Base-by-base conservation (phyloP, 1,140 invertebrate genomes). In the Drosophila paulistorum region DNA sequence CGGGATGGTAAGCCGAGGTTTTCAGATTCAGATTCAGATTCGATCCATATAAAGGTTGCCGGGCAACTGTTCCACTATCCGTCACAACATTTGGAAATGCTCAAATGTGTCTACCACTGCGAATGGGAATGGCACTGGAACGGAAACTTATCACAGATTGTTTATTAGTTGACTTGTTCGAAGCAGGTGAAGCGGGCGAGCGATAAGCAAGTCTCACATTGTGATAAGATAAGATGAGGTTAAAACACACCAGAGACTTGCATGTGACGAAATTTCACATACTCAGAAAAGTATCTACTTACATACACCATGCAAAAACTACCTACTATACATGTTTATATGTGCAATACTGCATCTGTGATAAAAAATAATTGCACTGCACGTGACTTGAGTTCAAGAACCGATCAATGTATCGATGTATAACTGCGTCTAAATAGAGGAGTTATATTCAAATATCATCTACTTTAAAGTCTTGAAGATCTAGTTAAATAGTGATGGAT, bases 211-310 rank as follows among this genome's bases (percentile, higher is more conserved):
- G 9, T 51, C 26, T 37, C 58, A 20, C 17, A 51, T 11, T 17
- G 5, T 54, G 74, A 77, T 77, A 62, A 77, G 74, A 77, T 77
- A 77, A 77, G 71, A 66, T 69, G 73, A 74, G 55, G 61, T n/a
- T 48, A 11, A 23, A 51, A 51, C 55, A 58, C 7, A 10, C 14
- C 10, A 30, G 14, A 10, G 30, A 37, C 5, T 20, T 39, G n/a
- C 57, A 51, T 51, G 45, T 59, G 57, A 59, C 57, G 57, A 59
- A 59, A 59, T 37, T 26, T 20, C 14, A 37, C n/a, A 39, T 39
- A 14, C 23, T 10, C 7, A n/a, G 26, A 26, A 5, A 26, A 26
- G 26, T 45, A n/a, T 3, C 13, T 13, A 42, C n/a, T 14, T 9
- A 48, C 14, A 48, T 10, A 4, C 17, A 51, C 20, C 10, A 7